These are phyloP conservation scores for Apaloderma vittatum DNA, from an alignment of 2,113 vertebrate species.

Conservation along the genomic window DNA sequence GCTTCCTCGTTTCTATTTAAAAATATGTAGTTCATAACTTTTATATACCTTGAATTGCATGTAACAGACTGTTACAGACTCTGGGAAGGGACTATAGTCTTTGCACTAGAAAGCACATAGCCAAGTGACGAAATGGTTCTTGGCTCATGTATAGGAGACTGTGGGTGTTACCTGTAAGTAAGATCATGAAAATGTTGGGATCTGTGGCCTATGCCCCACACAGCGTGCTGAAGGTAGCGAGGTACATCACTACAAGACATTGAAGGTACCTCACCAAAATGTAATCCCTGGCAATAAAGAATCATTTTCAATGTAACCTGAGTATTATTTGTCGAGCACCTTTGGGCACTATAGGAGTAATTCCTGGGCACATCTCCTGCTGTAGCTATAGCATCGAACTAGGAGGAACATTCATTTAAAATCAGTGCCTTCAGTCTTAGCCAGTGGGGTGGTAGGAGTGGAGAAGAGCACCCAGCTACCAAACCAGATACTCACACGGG, in stretches of 20 bases:
- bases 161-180: neutral
- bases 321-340: neutral
- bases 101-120: neutral
- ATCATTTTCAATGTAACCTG: neutral
- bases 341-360: neutral
- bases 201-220: neutral
- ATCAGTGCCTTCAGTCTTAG: neutral
- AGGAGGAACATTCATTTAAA: neutral
- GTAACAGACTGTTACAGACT: neutral
- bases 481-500: neutral
- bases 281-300: neutral
- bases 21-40: slow-evolving; percentile 7
- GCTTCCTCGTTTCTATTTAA: neutral
- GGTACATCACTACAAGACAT: neutral
- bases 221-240: neutral
- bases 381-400: neutral
- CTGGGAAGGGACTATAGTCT: neutral
- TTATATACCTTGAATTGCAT: neutral
- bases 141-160: neutral
- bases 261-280: neutral
- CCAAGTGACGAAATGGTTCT: neutral
- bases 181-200: neutral
- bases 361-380: neutral
- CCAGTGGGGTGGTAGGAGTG: neutral
- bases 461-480: neutral